Evolutionary conservation across 2,888 invertebrate genomes (phyloP).

Genomic region (Theretra japonica): DNA sequence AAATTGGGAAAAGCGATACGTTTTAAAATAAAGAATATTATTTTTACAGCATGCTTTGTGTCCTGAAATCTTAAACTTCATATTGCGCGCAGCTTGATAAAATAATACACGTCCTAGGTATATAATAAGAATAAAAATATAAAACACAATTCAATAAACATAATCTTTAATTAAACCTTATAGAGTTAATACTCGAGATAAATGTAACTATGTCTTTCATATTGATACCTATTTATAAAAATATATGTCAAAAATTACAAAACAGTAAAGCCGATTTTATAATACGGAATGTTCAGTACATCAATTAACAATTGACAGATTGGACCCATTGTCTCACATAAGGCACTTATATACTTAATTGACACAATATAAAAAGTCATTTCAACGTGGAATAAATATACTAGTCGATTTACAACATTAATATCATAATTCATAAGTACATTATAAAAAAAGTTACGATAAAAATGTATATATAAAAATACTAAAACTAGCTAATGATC

Average conservation of each 20-base stretch:
- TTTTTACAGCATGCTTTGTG: too few relatives aligned
- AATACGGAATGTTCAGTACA: slow-evolving; percentile 80
- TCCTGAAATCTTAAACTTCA: too few relatives aligned
- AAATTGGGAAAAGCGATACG: too few relatives aligned
- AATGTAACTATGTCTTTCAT: slow-evolving; percentile 74
- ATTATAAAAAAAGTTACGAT: slow-evolving; percentile 48
- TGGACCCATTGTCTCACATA: slow-evolving; percentile 70
- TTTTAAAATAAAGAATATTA: too few relatives aligned
- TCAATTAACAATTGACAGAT: slow-evolving; percentile 67
- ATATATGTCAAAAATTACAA: slow-evolving; percentile 60
- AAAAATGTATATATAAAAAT: slow-evolving; percentile 44
- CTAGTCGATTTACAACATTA: slow-evolving; percentile 56
- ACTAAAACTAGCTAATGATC: slow-evolving; percentile 51
- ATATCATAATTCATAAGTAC: slow-evolving; percentile 72
- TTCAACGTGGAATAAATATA: slow-evolving; percentile 60
- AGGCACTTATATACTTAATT: slow-evolving; percentile 65
- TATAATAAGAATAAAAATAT: slow-evolving; percentile 32
- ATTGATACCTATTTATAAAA: slow-evolving; percentile 62
- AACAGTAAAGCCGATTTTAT: slow-evolving; percentile 63
- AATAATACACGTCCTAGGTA: neutral
- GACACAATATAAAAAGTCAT: slow-evolving; percentile 43
- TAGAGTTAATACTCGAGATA: slow-evolving; percentile 76
- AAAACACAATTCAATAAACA: slow-evolving; percentile 57
- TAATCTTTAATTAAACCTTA: slow-evolving; percentile 68
- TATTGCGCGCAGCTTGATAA: too few relatives aligned